Evolutionary conservation across 2,113 vertebrate genomes (phyloP).

Genomic region (Ptilorrhoa leucosticta): DNA sequence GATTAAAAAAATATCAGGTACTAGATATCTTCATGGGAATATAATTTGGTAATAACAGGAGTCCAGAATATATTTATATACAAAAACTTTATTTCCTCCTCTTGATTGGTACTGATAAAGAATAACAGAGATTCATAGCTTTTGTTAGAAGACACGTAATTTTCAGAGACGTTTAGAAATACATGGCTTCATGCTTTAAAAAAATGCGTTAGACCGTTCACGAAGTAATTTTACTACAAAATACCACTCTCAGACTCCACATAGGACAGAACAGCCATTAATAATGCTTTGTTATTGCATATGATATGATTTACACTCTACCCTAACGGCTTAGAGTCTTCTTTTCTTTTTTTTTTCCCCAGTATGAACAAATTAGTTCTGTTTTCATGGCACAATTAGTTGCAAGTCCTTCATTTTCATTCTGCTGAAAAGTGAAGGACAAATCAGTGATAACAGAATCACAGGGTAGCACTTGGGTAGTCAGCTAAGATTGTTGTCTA

Average conservation of each 20-base stretch:
- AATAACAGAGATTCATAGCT: background rate
- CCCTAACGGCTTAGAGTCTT: conserved; percentile 23
- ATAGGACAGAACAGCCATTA: conserved; percentile 30
- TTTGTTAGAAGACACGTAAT: background rate
- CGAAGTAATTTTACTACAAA: conserved; percentile 2
- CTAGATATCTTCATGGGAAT: background rate
- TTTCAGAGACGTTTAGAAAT: background rate
- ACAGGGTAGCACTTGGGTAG: conserved; percentile 68
- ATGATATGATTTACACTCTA: conserved; percentile 31
- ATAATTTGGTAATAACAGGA: background rate
- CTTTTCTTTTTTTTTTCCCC: conserved; percentile 17
- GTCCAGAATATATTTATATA: background rate
- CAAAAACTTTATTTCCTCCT: background rate
- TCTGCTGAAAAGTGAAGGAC: conserved; percentile 75
- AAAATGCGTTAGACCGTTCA: background rate
- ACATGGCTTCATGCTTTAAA: background rate
- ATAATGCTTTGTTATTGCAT: conserved; percentile 57
- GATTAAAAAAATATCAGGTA: background rate
- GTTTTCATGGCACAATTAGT: conserved; percentile 76
- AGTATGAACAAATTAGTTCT: conserved; percentile 67
- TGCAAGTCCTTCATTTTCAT: conserved; percentile 74
- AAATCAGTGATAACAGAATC: conserved; percentile 76
- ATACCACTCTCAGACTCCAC: background rate
- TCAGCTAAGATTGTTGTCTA: conserved; percentile 79
- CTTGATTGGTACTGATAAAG: background rate